Base-by-base conservation (phyloP, 2,888 invertebrate species). In the Dasysyrphus albostriatus region DNA sequence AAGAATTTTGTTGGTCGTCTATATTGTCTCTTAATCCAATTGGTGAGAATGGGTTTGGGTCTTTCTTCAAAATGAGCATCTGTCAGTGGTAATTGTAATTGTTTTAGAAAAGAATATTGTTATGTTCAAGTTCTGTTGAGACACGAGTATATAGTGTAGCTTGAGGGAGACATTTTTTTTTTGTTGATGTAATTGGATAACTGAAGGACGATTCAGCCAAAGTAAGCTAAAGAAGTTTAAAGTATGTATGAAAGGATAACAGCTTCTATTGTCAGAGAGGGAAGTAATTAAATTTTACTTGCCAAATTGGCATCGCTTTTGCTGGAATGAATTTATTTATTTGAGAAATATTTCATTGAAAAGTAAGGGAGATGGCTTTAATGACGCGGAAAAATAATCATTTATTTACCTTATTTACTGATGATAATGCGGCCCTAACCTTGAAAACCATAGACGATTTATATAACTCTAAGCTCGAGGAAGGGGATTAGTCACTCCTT, bases 1-100 rank as follows among this genome's bases (percentile, higher is more conserved):
- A 63, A 6, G 24, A 69, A 69, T 44, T 12, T 32, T 34, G n/a
- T 32, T 34, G 24, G 39, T 12, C 19, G 37, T 59, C 37, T 54
- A 54, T 51, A 51, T 24, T 24, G 54, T 49, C 29, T 59, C 32
- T 42, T 44, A 42, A 56, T 70, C 51, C 58, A 70, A 54, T 39
- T 61, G 39, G 1, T 14, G 24, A 24, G 39, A 16, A 37, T 37
- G n/a, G 12, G 16, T 39, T 59, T 39, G 39, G 56, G 56, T 24
- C 47, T 42, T 67, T 54, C 44, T 72, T 76, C 44, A 80, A 76
- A 69, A 59, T 76, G 49, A 59, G 49, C 58, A 76, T 75, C 80
- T 61, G 84, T 19, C 58, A 58, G 16, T 49, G 72, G 79, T 80
- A 73, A 74, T 73, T 77, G 70, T 80, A 73, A 74, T 73, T 77